phyloP scores from a whole-genome alignment of 2,888 invertebrate genomes.

The Torymus auratus region DNA sequence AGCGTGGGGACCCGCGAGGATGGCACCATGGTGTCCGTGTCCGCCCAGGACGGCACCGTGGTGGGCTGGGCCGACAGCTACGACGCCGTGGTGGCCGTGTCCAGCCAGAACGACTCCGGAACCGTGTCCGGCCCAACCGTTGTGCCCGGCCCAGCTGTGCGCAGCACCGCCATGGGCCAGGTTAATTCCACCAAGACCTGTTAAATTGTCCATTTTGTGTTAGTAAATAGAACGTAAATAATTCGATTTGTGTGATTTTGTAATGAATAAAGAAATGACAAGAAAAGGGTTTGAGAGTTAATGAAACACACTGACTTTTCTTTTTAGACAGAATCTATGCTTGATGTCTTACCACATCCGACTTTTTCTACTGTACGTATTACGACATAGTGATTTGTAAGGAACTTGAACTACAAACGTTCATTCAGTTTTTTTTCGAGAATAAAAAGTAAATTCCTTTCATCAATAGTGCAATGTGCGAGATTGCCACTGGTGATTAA shows the following conservation, averaged over 20 bases:
- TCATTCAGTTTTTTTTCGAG: neutral
- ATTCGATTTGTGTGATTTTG: no score
- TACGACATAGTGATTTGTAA: neutral
- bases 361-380: constrained; percentile 28
- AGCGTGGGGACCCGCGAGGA: constrained; percentile 73
- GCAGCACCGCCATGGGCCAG: no score
- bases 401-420: neutral
- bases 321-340: neutral
- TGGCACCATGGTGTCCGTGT: constrained; percentile 69
- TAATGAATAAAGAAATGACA: no score
- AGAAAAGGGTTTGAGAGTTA: no score
- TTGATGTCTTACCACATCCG: constrained; percentile 4
- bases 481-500: no score
- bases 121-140: constrained; percentile 57
- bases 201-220: no score
- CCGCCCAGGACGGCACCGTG: constrained; percentile 69
- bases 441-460: neutral
- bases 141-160: constrained; percentile 49
- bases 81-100: constrained; percentile 65
- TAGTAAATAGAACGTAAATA: no score
- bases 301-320: no score
- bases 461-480: no score
- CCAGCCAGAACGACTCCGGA: neutral
- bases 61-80: constrained; percentile 68
- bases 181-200: no score